These are phyloP conservation scores for Coptotermes formosanus DNA, from an alignment of 1,140 invertebrate species.

Conservation along the genomic window DNA sequence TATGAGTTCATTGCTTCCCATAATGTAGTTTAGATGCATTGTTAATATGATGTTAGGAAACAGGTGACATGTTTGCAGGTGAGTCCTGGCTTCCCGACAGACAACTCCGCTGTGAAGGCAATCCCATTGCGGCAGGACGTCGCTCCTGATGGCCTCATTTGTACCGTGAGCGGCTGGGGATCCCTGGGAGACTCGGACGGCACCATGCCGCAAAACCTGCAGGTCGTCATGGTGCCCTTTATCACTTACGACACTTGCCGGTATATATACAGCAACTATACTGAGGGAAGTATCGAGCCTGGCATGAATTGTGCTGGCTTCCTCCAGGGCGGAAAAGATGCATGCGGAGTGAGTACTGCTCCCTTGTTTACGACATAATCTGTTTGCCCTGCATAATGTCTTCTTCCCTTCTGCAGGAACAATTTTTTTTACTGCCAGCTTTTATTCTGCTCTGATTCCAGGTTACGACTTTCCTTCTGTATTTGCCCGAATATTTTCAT, in stretches of 20 bases:
- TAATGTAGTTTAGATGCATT: too few relatives aligned
- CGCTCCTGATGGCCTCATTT: slow-evolving; percentile 41
- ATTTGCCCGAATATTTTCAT: too few relatives aligned
- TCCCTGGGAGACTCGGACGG: slow-evolving; percentile 35
- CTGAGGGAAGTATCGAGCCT: not conserved
- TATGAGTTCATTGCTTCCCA: too few relatives aligned
- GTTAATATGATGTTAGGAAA: too few relatives aligned
- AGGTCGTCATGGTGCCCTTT: not conserved
- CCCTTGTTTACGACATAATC: too few relatives aligned
- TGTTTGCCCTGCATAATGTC: too few relatives aligned
- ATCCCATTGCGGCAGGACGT: slow-evolving; percentile 39
- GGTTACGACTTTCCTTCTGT: too few relatives aligned
- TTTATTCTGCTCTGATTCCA: too few relatives aligned
- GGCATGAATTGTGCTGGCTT: not conserved
- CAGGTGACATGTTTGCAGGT: not conserved
- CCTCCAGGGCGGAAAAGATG: not conserved
- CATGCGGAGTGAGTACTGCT: not conserved
- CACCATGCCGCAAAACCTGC: not conserved
- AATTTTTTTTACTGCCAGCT: too few relatives aligned
- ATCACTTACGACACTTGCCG: not conserved
- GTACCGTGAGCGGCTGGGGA: slow-evolving; percentile 57
- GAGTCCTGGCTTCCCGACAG: slow-evolving; percentile 38
- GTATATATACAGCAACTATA: not conserved
- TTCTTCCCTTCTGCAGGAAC: too few relatives aligned
- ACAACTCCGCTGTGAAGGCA: slow-evolving; percentile 38